phyloP scores from a whole-genome alignment of 2,797 vertebrate genomes.

The Schizopygopsis pylzovi region DNA sequence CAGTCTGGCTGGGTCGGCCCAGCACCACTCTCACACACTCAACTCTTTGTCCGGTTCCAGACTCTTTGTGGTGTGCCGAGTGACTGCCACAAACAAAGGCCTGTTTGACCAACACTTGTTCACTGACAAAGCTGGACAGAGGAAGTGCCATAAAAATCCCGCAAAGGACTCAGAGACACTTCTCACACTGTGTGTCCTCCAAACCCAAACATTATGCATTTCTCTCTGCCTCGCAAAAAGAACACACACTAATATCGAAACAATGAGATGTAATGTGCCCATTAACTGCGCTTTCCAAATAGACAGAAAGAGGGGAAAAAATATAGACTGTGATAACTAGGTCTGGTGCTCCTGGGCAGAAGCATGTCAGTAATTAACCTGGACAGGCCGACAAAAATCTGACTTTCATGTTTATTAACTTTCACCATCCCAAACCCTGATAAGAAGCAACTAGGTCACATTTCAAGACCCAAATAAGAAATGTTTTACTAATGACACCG shows the following conservation, averaged over 20 bases:
- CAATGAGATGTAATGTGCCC: constrained; percentile 69
- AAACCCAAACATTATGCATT: constrained; percentile 63
- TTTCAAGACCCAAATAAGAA: constrained; percentile 3
- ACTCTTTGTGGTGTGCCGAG: constrained; percentile 78
- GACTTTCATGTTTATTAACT: constrained; percentile 55
- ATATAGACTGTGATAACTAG: constrained; percentile 56
- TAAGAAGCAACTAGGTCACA: constrained; percentile 44
- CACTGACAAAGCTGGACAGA: constrained; percentile 78
- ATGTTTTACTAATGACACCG: neutral
- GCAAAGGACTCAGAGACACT: constrained; percentile 54
- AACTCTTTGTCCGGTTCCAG: constrained; percentile 75
- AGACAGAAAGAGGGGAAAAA: constrained; percentile 33
- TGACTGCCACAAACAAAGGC: constrained; percentile 82
- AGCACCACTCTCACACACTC: constrained; percentile 67
- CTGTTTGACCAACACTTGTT: constrained; percentile 82
- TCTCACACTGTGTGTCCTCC: constrained; percentile 44
- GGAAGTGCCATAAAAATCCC: constrained; percentile 73
- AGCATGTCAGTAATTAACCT: constrained; percentile 49
- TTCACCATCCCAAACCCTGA: constrained; percentile 51
- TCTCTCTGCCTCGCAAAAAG: constrained; percentile 54
- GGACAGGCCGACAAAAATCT: constrained; percentile 47
- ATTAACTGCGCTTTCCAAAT: constrained; percentile 53
- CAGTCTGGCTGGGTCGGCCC: constrained; percentile 72
- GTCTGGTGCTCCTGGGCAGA: constrained; percentile 55
- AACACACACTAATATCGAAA: constrained; percentile 67